Evolutionary conservation across 37 sponge, comb jelly and placozoan species (phyloP).

Genomic region (Hexactinellida sp.): DNA sequence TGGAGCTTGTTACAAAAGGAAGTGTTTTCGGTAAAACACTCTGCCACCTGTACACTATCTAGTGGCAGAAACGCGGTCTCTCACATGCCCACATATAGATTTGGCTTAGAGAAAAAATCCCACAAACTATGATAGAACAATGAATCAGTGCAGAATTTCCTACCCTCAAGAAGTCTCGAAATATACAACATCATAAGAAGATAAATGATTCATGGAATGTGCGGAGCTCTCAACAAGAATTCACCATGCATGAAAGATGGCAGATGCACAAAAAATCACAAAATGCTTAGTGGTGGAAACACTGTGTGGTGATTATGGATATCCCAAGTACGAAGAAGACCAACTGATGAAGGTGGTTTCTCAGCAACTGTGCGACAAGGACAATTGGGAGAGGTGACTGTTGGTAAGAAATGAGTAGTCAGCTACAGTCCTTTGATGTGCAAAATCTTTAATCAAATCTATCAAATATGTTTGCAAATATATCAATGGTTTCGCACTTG

Average conservation of each 20-base stretch:
- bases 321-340: constrained; percentile 23
- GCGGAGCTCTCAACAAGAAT: constrained; percentile 6
- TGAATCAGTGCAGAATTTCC: no score
- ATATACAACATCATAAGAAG: background rate
- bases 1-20: no score
- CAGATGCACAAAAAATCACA: constrained; percentile 31
- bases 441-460: constrained; percentile 16
- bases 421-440: constrained; percentile 31
- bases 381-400: background rate
- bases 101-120: no score
- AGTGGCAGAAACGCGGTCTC: no score
- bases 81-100: no score
- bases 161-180: no score
- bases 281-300: constrained; percentile 24
- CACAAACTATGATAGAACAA: no score
- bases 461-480: constrained; percentile 41
- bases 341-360: constrained; percentile 31
- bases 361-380: constrained; percentile 12
- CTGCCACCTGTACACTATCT: constrained; percentile 20
- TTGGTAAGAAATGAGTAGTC: constrained; percentile 40
- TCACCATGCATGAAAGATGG: constrained; percentile 40
- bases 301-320: constrained; percentile 20
- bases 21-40: no score
- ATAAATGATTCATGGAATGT: constrained; percentile 22
- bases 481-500: constrained; percentile 13